These are phyloP conservation scores for Plodia interpunctella DNA, from an alignment of 1,140 invertebrate species.

Conservation along the genomic window DNA sequence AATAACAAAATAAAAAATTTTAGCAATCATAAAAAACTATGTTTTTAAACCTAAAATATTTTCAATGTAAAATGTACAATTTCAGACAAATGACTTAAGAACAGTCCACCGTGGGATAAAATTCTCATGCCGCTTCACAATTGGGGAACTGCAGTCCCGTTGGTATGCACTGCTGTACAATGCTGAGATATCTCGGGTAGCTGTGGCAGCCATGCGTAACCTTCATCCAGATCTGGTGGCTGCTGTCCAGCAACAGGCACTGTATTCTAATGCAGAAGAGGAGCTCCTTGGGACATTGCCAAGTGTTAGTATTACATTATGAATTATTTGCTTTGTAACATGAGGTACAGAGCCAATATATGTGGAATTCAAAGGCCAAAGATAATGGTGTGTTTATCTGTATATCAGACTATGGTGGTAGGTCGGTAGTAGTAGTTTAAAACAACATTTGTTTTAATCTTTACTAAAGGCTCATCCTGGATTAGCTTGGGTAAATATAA, in stretches of 20 bases:
- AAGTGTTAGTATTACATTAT: conserved; percentile 82
- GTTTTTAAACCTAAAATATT: neutral
- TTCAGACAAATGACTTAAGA: conserved; percentile 89
- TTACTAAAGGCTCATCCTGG: too few species aligned
- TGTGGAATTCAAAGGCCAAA: too few species aligned
- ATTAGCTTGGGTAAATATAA: too few species aligned
- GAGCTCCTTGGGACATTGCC: conserved; percentile 88
- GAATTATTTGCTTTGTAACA: too few species aligned
- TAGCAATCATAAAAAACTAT: too few species aligned
- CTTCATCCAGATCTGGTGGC: conserved; percentile 93
- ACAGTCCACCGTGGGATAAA: conserved; percentile 94
- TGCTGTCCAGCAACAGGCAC: conserved; percentile 90
- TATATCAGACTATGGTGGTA: too few species aligned
- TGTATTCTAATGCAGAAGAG: conserved; percentile 95
- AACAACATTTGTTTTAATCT: too few species aligned
- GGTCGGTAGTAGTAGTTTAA: too few species aligned
- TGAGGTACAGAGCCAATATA: too few species aligned
- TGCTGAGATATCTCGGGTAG: conserved; percentile 89
- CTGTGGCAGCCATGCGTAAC: conserved; percentile 94
- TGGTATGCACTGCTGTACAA: conserved; percentile 98
- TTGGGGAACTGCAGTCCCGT: conserved; percentile 95
- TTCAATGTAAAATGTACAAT: conserved; percentile 4
- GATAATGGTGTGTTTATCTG: too few species aligned
- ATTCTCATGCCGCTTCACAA: conserved; percentile 96
- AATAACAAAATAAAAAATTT: too few species aligned